Conservation (phyloP, 2,888 invertebrate genomes). For the Holacanthella duospinosa region DNA sequence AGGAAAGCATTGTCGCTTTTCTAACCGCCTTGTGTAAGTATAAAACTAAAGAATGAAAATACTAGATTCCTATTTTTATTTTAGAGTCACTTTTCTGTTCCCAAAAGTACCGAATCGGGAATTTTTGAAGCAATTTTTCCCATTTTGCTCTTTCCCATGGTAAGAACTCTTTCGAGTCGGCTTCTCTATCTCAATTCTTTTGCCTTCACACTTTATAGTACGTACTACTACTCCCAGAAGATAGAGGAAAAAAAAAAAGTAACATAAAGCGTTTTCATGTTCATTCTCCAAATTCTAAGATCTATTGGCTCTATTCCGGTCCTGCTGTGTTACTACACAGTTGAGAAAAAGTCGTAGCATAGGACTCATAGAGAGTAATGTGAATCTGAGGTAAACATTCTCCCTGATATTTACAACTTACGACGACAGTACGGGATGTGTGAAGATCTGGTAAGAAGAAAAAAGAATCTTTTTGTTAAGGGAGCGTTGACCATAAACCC, state of each 20-base stretch:
- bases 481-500: background rate
- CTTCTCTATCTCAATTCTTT: background rate
- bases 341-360: too few relatives aligned
- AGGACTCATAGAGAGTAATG: too few relatives aligned
- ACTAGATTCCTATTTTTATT: conserved; percentile 20
- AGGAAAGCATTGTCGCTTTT: too few relatives aligned
- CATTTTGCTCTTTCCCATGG: background rate
- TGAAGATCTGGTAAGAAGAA: too few relatives aligned
- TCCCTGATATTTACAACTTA: background rate
- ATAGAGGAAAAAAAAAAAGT: background rate
- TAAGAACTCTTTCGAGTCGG: too few relatives aligned
- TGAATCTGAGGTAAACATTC: background rate
- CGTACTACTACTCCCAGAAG: background rate
- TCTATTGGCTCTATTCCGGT: too few relatives aligned
- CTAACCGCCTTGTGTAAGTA: too few relatives aligned
- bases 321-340: too few relatives aligned
- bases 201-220: background rate
- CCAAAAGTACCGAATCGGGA: conserved; percentile 24
- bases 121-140: background rate
- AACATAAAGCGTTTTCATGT: conserved; percentile 3
- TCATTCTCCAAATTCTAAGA: background rate
- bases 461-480: too few relatives aligned
- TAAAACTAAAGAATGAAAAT: too few relatives aligned
- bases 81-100: conserved; percentile 16
- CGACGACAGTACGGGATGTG: background rate